Evolutionary conservation across 2,797 vertebrate species (phyloP), one percentile per base, ranked within the genome.

Genomic region (Tenualosa thibaudeaui): DNA sequence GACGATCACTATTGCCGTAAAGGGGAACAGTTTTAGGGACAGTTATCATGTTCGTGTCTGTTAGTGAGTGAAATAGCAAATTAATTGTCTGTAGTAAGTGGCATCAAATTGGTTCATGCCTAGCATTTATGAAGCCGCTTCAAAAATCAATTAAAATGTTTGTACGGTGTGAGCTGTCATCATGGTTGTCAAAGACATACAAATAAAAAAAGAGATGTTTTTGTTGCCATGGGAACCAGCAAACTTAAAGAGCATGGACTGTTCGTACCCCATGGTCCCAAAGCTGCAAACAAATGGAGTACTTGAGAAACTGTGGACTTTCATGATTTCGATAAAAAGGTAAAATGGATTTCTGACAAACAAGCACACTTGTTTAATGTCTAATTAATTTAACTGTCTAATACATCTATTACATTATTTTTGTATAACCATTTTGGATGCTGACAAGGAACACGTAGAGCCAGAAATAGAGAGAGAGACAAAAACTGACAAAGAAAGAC

Each of bases 141-240:
- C 15, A 78, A 78, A 46, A 78, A 78, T 78, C 37, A 78, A 43
- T 78, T 78, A 43, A 19, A 46, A 78, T 9, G 40, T 7, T 31
- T 31, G 31, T 31, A 31, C 26, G 19, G 17, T 46, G 13, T 8
- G 12, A 19, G 40, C 71, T 19, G 19, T 31, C 31, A 75, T 43
- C 68, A 40, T 26, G 40, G 37, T 1, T 78, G 71, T 46, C 31
- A 37, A 19, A 75, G 71, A 78, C 4, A 43, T 15, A 49, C 31
- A 9, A 65, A 65, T 10, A 78, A 78, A 78, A 78, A 71, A 10
- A 78, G 40, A 5, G 5, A 37, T 46, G 17, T 78, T 19, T 22
- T 22, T 78, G 71, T 46, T 78, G 71, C 71, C 71, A 78, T 78
- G 71, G 71, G 71, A 15, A 78, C 71, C 17, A 22, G 5, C 17